These are phyloP conservation scores for Acanthopleura granulata DNA, from an alignment of 2,888 invertebrate genomes.

Conservation along the genomic window DNA sequence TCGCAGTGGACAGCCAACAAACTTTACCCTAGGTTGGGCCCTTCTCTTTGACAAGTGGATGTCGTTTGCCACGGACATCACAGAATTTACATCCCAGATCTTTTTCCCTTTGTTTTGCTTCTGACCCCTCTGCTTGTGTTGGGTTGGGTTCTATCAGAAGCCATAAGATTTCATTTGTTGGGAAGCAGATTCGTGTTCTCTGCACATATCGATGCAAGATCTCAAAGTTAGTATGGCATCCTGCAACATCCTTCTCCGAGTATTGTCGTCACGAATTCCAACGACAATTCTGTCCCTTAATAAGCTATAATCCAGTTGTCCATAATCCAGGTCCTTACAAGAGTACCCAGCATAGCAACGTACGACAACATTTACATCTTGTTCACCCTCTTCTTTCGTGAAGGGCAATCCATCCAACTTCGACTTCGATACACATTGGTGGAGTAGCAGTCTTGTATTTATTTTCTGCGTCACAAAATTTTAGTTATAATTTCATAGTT, in stretches of 20 bases:
- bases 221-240: constrained; percentile 25
- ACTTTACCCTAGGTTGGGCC: constrained; percentile 24
- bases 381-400: constrained; percentile 18
- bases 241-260: constrained; percentile 24
- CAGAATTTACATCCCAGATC: constrained; percentile 13
- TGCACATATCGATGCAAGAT: constrained; percentile 26
- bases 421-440: background rate
- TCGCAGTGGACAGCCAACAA: constrained; percentile 22
- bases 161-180: constrained; percentile 4
- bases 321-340: background rate
- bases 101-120: background rate
- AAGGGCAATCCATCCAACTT: constrained; percentile 22
- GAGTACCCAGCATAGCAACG: background rate
- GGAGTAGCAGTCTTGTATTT: background rate
- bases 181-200: constrained; percentile 23
- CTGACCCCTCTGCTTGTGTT: too few species aligned
- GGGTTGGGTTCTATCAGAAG: too few species aligned
- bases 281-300: constrained; percentile 27
- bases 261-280: constrained; percentile 27
- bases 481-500: constrained; percentile 8
- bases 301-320: constrained; percentile 14
- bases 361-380: constrained; percentile 26
- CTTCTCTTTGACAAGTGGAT: constrained; percentile 21
- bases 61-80: constrained; percentile 24
- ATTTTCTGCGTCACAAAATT: background rate